Conservation (phyloP, 2,888 invertebrate genomes). For the Amphipyra berbera region DNA sequence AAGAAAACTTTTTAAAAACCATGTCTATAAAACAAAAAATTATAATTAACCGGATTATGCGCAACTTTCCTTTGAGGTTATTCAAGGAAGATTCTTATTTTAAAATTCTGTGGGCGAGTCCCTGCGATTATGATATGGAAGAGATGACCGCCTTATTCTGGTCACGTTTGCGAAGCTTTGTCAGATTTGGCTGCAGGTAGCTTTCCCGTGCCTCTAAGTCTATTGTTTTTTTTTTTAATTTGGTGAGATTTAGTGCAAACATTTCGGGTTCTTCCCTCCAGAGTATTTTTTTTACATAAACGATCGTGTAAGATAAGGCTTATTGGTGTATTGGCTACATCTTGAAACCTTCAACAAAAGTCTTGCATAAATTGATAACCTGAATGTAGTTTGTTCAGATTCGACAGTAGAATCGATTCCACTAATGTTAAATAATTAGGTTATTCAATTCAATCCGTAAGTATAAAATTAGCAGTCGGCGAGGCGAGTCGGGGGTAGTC, state of each 20-base stretch:
- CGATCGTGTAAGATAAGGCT: slow-evolving; percentile 18
- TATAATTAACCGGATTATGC: slow-evolving; percentile 36
- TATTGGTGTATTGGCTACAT: no score
- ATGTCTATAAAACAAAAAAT: slow-evolving; percentile 3
- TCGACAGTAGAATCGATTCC: no score
- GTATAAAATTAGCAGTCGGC: no score
- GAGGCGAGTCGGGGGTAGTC: no score
- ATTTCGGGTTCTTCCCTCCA: slow-evolving; percentile 10
- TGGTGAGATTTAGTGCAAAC: slow-evolving; percentile 2
- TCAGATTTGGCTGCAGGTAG: slow-evolving; percentile 79
- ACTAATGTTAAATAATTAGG: no score
- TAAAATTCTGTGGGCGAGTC: slow-evolving; percentile 78
- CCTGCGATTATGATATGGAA: slow-evolving; percentile 79
- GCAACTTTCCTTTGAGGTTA: slow-evolving; percentile 59
- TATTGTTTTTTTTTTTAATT: slow-evolving; percentile 33
- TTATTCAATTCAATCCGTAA: no score
- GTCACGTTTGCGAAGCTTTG: slow-evolving; percentile 81
- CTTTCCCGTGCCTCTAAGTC: slow-evolving; percentile 50
- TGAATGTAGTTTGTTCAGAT: no score
- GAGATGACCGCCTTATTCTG: slow-evolving; percentile 73
- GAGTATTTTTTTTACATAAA: background rate
- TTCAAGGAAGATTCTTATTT: slow-evolving; percentile 65
- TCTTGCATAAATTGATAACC: no score
- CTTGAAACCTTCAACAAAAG: background rate
- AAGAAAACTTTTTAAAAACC: background rate